Percentiles rank a stretch among this genome's conserved stretches.
phyloP scores from a whole-genome alignment of 2,113 vertebrate genomes.

The Anoura caudifer region DNA sequence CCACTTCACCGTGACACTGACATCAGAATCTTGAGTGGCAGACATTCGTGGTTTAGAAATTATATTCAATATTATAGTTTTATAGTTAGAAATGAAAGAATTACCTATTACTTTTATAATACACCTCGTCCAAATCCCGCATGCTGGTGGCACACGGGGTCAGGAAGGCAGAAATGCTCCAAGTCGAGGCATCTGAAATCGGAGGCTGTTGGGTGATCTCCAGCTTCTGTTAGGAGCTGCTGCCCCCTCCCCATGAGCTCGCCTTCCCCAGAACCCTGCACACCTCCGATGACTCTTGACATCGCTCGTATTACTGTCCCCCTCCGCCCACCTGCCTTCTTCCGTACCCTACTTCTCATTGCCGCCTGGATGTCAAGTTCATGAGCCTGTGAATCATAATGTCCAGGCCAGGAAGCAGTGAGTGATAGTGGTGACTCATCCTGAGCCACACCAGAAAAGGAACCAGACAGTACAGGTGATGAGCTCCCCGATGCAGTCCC shows the following conservation, averaged over 20 bases:
- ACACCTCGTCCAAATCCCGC: neutral
- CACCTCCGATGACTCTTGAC: neutral
- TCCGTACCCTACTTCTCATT: neutral
- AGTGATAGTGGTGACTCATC: constrained; percentile 45
- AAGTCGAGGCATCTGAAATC: neutral
- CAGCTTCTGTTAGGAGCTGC: neutral
- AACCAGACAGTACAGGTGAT: constrained; percentile 39
- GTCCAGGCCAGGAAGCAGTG: constrained; percentile 31
- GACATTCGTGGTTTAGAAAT: neutral
- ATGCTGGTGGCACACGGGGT: neutral
- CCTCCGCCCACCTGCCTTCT: neutral
- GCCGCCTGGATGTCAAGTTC: neutral
- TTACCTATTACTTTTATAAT: neutral
- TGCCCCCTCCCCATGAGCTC: accelerated
- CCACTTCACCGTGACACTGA: neutral
- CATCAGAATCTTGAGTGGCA: neutral
- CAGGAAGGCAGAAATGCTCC: neutral
- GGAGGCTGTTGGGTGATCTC: neutral
- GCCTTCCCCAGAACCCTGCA: neutral
- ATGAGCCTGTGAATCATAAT: constrained; percentile 34
- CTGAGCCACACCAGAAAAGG: constrained; percentile 2
- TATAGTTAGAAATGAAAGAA: neutral
- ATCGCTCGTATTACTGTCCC: too few species aligned
- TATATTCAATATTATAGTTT: neutral
- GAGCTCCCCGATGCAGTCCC: neutral